Evolutionary conservation across 1,140 invertebrate species (phyloP).

Genomic region (Tachypleus tridentatus): DNA sequence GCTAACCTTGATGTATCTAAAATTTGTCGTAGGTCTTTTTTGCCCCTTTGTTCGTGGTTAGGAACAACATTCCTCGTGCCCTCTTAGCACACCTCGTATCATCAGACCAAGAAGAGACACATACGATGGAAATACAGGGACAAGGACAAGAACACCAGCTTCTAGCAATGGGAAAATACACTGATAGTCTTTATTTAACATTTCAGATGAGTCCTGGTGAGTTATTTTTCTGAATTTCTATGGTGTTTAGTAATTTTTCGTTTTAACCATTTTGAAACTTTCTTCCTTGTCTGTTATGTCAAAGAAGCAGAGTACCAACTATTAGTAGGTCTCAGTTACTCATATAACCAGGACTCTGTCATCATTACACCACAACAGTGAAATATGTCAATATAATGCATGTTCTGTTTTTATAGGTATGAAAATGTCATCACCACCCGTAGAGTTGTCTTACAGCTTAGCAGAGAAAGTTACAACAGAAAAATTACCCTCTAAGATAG

Average conservation of each 20-base stretch:
- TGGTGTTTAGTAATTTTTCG: too few relatives aligned
- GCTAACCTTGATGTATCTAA: too few relatives aligned
- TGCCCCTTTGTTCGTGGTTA: constrained; percentile 54
- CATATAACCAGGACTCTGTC: too few relatives aligned
- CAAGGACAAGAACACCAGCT: constrained; percentile 48
- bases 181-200: neutral
- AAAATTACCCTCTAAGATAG: neutral
- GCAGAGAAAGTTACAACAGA: neutral
- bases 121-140: constrained; percentile 38
- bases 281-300: too few relatives aligned
- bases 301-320: too few relatives aligned
- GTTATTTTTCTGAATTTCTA: neutral
- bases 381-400: too few relatives aligned
- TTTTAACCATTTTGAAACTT: too few relatives aligned
- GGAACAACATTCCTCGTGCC: constrained; percentile 52
- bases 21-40: too few relatives aligned
- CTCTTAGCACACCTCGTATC: constrained; percentile 49
- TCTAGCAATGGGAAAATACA: neutral
- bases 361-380: too few relatives aligned
- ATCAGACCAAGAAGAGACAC: constrained; percentile 32
- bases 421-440: neutral
- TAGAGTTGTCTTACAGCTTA: neutral
- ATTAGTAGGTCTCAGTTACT: too few relatives aligned
- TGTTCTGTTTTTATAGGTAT: neutral
- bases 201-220: constrained; percentile 10